Evolutionary conservation across 2,797 vertebrate genomes (phyloP), one percentile per base, ranked within the genome.

Genomic region (Poliocrania exsul): DNA sequence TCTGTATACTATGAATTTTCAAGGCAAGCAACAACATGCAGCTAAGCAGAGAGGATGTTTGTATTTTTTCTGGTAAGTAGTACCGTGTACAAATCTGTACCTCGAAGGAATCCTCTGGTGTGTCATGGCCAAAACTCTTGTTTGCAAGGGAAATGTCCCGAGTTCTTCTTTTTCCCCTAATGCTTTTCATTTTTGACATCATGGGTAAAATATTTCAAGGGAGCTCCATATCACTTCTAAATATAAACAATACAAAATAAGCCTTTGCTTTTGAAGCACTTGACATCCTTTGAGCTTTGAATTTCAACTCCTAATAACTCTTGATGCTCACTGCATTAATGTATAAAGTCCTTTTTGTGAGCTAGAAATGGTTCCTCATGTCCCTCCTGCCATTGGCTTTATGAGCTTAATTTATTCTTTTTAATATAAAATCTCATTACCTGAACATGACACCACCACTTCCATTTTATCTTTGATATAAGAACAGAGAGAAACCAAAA

Each of bases 401-500:
- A 98, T 97, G 95, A 98, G 97, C 98, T 98, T 98, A 98, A 98
- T 98, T 98, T 98, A 98, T 98, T 98, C 98, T 98, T 98, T 98
- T 98, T 98, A 98, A 98, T 98, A 98, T 98, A 98, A 98, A 98
- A 99, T 99, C 99, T 99, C 98, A 98, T 99, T 99, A 99, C 98
- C 98, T 98, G 98, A 98, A 98, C 98, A 98, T 98, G 98, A 97
- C 98, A 98, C 97, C 97, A 98, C 98, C 98, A 97, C 97, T 98
- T 98, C 98, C 97, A 98, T 98, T 98, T 98, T 97, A 98, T 96
- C 97, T 98, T 98, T 99, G 99, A 99, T 99, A 99, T 99, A 99
- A 99, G 99, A 99, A 99, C 99, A 99, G 99, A 99, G 98, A 98
- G 99, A 99, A 99, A 99, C 99, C 99, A 99, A 99, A 99, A 99